phyloP scores from a whole-genome alignment of 2,797 vertebrate species.

The Betta splendens region DNA sequence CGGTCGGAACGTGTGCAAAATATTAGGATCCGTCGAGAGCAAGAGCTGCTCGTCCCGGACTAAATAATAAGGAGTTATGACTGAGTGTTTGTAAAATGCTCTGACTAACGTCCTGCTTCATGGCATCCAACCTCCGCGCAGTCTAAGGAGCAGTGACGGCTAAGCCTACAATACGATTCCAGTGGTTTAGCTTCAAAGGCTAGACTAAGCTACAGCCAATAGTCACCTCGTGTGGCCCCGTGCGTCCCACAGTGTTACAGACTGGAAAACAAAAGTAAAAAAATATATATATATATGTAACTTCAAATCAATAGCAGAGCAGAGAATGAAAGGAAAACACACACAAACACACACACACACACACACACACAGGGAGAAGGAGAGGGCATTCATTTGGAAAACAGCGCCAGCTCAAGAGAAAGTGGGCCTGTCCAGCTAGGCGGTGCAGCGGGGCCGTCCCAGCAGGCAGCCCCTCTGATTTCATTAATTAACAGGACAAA shows the following conservation, averaged over 20 bases:
- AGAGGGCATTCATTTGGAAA: slow-evolving; percentile 74
- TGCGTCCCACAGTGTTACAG: slow-evolving; percentile 69
- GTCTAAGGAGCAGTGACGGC: slow-evolving; percentile 66
- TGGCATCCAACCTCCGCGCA: slow-evolving; percentile 70
- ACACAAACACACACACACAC: no score
- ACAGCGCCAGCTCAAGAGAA: slow-evolving; percentile 75
- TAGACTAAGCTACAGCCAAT: slow-evolving; percentile 74
- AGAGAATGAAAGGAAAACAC: slow-evolving; percentile 33
- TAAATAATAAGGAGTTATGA: slow-evolving; percentile 65
- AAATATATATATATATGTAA: slow-evolving; percentile 21
- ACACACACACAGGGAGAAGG: slow-evolving; percentile 44
- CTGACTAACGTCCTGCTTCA: slow-evolving; percentile 74
- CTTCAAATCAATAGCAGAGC: slow-evolving; percentile 45
- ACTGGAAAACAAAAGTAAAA: slow-evolving; percentile 70
- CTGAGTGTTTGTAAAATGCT: slow-evolving; percentile 70
- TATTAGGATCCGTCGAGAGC: slow-evolving; percentile 7
- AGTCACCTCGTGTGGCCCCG: slow-evolving; percentile 76
- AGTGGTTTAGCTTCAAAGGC: slow-evolving; percentile 66
- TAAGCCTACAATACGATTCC: slow-evolving; percentile 69
- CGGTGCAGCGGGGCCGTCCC: slow-evolving; percentile 71
- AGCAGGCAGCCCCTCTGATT: slow-evolving; percentile 82
- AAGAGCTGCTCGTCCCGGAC: slow-evolving; percentile 35
- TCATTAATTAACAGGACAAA: slow-evolving; percentile 85
- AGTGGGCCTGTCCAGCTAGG: slow-evolving; percentile 73
- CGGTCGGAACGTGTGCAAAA: slow-evolving; percentile 32